Base-by-base conservation (phyloP, 2,888 invertebrate genomes). In the Clusia tigrina region DNA sequence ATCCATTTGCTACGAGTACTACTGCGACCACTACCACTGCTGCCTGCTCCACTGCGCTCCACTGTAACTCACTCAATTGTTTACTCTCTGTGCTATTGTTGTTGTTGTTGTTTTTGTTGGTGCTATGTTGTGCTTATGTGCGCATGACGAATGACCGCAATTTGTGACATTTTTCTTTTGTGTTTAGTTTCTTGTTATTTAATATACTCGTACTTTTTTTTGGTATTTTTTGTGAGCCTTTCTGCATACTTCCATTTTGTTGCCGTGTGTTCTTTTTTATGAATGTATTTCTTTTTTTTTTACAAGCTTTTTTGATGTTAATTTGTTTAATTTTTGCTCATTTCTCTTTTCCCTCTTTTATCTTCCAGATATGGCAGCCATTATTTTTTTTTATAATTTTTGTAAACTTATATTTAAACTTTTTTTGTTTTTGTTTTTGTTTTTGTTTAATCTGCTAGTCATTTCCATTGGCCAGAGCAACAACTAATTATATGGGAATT, bases 131-230 rank as follows among this genome's bases (percentile, higher is more conserved):
- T 78, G 80, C 72, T 80, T 66, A 77, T 76, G 73, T 79, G 81
- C 79, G 79, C 79, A 80, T 80, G 79, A 80, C 79, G 79, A 81
- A 81, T 80, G 79, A 78, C 81, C 81, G 81, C 77, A 78, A 78
- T 80, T 77, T 78, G 74, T 75, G 77, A 78, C 78, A 79, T 78
- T 80, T 79, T 76, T 54, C 20, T 72, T 73, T 69, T 66, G 57
- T 65, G 17, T 62, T 37, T 66, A 58, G 58, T 60, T 18, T 58
- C 61, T 58, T 59, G n/a, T n/a, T 5, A 22, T 46, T 58, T 55
- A 38, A 22, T 48, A 48, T 22, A 48, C 55, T 60, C 53, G 54
- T 56, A 51, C 42, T 54, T 56, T 58, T 60, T 32, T 42, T 26
- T 63, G 10, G 15, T 51, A n/a, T 56, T 59, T 37, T 37, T 60